Base-by-base conservation (phyloP, 2,797 vertebrate species). In the Sarcoramphus papa region DNA sequence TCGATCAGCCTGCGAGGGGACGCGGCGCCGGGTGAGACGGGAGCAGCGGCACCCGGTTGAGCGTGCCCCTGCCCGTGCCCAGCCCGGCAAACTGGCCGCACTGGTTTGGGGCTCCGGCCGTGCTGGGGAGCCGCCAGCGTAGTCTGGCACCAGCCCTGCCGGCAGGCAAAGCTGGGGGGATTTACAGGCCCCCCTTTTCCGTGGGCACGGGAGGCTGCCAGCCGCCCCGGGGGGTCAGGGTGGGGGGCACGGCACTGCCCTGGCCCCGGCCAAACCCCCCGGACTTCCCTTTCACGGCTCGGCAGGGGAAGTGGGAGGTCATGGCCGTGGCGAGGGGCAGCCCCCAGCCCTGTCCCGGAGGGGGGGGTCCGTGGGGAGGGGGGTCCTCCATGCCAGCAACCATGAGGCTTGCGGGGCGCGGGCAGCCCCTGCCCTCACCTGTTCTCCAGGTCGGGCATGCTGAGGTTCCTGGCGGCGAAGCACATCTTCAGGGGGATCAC, bases 401-500 rank as follows among this genome's bases (percentile, higher is more conserved):
- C 67, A 73, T 37, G 4, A 5, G 37, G 47, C 27, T 31, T 3
- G 19, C 48, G 13, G 56, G 11, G 13, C 7, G 0, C 4, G 1
- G 48, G 41, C 40, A 64, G 60, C 56, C 64, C n/a, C 72, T 25
- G 28, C 21, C 43, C 95, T 98, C 93, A 99, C 99, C 99, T 99
- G 98, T 99, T 99, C 98, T 99, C 99, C 96, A 99, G 98, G 95
- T 99, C 99, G 0, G 99, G 99, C 99, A 99, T 99, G 97, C 99
- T 99, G 93, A 99, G 98, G 97, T 99, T 99, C 96, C 99, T 97
- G 95, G 99, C 99, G 18, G 99, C 99, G 23, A 99, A 99, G 97
- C 99, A 99, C 99, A 99, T 99, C 98, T 99, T 99, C 88, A 99
- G 98, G 33, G 98, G 98, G 92, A 99, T 99, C 97, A 99, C 98